These are phyloP conservation scores for Mesorhabditis sp. DNA, from an alignment of 2,888 invertebrate species.

Conservation along the genomic window DNA sequence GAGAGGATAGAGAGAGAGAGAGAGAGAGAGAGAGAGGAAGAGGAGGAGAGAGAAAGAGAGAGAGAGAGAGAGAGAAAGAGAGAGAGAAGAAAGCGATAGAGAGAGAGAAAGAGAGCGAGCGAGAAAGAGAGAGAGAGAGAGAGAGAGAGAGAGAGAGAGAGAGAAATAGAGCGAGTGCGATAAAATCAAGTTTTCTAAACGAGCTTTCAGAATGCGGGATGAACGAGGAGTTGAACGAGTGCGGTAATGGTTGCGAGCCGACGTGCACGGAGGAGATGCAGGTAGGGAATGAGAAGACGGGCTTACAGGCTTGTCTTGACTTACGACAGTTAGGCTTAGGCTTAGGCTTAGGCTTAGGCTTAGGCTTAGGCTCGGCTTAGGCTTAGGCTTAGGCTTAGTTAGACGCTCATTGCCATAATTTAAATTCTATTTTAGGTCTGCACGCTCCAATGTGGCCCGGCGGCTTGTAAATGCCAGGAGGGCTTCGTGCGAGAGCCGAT, in stretches of 20 bases:
- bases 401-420: no score
- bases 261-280: neutral
- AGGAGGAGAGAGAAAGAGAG: neutral
- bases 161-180: neutral
- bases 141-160: neutral
- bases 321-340: no score
- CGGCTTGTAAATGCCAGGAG: neutral
- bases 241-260: conserved; percentile 1
- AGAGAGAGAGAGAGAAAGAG: neutral
- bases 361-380: no score
- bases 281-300: neutral
- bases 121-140: neutral
- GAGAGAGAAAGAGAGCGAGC: neutral
- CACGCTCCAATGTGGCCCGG: neutral
- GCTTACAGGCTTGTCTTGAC: no score
- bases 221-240: conserved; percentile 2
- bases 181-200: neutral
- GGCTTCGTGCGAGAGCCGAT: conserved; percentile 3
- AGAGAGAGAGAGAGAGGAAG: neutral
- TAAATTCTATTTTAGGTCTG: neutral
- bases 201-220: neutral
- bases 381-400: no score
- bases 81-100: neutral
- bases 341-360: no score
- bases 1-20: neutral